A percentile compares a stretch with the other conserved stretches of the same genome.
phyloP scores from a whole-genome alignment of 2,797 vertebrate genomes.

The Nyctibius grandis region DNA sequence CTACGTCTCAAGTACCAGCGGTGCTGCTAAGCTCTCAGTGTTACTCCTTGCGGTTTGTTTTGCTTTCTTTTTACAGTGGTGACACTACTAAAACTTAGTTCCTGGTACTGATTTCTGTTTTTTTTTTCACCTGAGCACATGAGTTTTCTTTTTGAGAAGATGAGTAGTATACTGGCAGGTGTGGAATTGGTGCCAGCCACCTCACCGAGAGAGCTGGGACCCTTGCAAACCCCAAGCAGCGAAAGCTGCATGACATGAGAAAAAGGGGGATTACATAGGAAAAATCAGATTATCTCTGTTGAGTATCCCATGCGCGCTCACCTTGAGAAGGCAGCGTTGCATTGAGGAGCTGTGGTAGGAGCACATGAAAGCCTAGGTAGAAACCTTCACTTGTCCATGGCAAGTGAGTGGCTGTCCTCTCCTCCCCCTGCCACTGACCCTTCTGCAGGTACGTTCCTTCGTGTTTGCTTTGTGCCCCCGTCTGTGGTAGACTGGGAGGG shows the following conservation, averaged over 20 bases:
- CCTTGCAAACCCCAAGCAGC: not conserved
- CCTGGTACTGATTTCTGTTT: not conserved
- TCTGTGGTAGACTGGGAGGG: not conserved
- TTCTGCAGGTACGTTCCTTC: not conserved
- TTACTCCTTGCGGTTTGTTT: not conserved
- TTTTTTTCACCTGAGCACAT: not conserved
- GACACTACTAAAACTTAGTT: not conserved
- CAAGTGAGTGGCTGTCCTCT: accelerated
- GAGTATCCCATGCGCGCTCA: accelerated
- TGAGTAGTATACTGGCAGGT: not conserved
- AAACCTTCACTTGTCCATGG: not conserved
- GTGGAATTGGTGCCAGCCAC: not conserved
- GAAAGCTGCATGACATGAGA: not conserved
- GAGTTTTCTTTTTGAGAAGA: not conserved
- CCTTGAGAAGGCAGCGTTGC: not conserved
- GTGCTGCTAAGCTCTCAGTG: not conserved
- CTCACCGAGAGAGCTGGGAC: not conserved
- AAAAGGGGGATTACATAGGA: not conserved
- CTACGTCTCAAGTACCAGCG: accelerated
- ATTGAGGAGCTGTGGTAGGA: not conserved
- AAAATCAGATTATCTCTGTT: not conserved
- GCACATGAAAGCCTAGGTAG: not conserved
- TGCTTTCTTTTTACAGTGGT: not conserved
- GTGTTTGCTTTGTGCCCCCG: not conserved
- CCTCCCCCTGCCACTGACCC: accelerated